phyloP scores from a whole-genome alignment of 2,888 invertebrate genomes.

The Xestoiulus laeticollis region DNA sequence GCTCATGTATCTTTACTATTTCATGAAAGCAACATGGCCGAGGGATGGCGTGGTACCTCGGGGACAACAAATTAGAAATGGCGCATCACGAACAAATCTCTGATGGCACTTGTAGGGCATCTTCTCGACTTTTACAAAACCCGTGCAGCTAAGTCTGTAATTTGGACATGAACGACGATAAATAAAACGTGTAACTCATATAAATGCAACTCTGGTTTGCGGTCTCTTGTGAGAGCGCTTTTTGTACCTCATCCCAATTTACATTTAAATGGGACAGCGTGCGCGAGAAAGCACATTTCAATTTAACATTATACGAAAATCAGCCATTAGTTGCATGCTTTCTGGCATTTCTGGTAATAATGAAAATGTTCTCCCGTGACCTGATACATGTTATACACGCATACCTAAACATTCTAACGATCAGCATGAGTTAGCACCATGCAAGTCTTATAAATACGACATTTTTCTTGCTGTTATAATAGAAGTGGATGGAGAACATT shows the following conservation, averaged over 20 bases:
- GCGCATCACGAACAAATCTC: neutral
- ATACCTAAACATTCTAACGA: too few relatives aligned
- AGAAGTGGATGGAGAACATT: too few relatives aligned
- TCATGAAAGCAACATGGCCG: neutral
- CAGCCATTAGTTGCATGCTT: constrained; percentile 36
- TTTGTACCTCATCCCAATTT: constrained; percentile 39
- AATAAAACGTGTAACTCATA: constrained; percentile 36
- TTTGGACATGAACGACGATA: constrained; percentile 31
- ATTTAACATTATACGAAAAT: constrained; percentile 9
- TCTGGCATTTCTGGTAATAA: constrained; percentile 6
- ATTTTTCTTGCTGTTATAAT: too few relatives aligned
- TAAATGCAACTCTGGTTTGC: neutral
- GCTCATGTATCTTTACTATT: neutral
- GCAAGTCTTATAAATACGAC: too few relatives aligned
- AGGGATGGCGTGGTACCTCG: neutral
- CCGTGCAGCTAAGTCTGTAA: constrained; percentile 30
- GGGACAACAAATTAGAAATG: neutral
- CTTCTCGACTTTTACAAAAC: neutral
- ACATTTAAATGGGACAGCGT: constrained; percentile 1
- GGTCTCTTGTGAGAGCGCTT: constrained; percentile 18
- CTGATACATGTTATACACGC: neutral
- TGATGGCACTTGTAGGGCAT: neutral
- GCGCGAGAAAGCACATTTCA: constrained; percentile 8
- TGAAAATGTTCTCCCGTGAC: neutral
- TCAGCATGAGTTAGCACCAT: too few relatives aligned